phyloP scores from a whole-genome alignment of 2,113 vertebrate species.

The Tauraco erythrolophus region DNA sequence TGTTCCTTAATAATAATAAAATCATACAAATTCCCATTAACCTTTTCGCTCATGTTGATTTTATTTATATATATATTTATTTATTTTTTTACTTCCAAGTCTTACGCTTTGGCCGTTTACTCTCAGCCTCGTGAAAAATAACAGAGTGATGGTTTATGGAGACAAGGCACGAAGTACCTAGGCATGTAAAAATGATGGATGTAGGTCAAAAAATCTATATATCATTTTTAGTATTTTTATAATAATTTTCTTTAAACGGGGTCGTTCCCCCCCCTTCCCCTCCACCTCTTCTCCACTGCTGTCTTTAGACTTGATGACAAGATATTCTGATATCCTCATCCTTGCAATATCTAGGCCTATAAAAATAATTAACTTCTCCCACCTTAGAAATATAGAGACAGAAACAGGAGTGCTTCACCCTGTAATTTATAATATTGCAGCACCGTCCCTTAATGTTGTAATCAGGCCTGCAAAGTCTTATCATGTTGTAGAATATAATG shows the following conservation, averaged over 20 bases:
- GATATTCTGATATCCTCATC: conserved; percentile 56
- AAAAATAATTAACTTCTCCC: conserved; percentile 81
- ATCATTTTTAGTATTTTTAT: conserved; percentile 74
- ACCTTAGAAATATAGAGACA: conserved; percentile 69
- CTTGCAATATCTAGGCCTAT: conserved; percentile 75
- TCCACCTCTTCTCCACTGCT: not conserved
- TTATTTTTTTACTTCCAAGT: not conserved
- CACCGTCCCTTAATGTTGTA: conserved; percentile 66
- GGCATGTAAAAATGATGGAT: conserved; percentile 73
- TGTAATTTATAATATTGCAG: conserved; percentile 76
- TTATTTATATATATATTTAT: not conserved
- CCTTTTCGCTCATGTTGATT: not conserved
- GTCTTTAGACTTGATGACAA: conserved; percentile 44
- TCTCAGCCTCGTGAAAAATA: conserved; percentile 56
- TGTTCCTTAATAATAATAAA: conserved; percentile 63
- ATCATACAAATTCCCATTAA: conserved; percentile 50
- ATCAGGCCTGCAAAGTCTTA: conserved; percentile 72
- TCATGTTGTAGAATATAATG: conserved; percentile 73
- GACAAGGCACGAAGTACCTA: conserved; percentile 10
- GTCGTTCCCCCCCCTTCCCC: not conserved
- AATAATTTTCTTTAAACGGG: conserved; percentile 58
- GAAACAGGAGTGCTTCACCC: conserved; percentile 68
- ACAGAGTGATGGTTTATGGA: conserved; percentile 47
- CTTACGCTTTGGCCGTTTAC: conserved; percentile 13
- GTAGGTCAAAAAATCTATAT: conserved; percentile 70